A percentile compares a stretch with the other conserved stretches of the same genome.
Conservation (phyloP, 2,113 vertebrate genomes). For the Fregetta grallaria region DNA sequence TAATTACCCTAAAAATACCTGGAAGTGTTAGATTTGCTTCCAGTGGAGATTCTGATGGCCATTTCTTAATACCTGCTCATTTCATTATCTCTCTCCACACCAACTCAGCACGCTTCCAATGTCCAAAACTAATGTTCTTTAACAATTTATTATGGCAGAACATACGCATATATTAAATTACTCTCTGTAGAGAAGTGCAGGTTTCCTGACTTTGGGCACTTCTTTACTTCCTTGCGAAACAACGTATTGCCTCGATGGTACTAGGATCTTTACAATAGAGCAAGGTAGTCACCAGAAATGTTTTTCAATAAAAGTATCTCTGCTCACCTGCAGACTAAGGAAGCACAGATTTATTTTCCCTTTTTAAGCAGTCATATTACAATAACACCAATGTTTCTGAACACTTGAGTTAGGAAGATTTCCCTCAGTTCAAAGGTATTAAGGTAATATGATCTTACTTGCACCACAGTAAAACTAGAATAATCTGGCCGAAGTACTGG, state of each 20-base stretch:
- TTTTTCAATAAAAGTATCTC: neutral
- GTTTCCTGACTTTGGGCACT: conserved; percentile 6
- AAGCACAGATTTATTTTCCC: neutral
- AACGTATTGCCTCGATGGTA: neutral
- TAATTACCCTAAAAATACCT: neutral
- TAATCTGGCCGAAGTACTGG: neutral
- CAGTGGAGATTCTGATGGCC: conserved; percentile 58
- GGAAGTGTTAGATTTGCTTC: conserved; percentile 27
- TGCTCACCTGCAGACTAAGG: neutral
- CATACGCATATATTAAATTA: neutral
- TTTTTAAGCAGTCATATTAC: neutral
- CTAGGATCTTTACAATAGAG: neutral
- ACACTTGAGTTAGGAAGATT: neutral
- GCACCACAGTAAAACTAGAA: neutral
- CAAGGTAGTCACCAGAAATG: conserved; percentile 12
- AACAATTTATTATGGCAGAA: conserved; percentile 19
- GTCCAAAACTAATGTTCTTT: conserved; percentile 45
- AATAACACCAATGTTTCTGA: neutral
- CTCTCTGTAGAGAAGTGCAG: neutral
- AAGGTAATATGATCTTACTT: neutral
- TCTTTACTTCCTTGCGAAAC: neutral
- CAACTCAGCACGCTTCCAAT: neutral
- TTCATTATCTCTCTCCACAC: conserved; percentile 46
- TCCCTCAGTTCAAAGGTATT: neutral
- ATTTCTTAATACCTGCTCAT: neutral